Evolutionary conservation across 2,888 invertebrate genomes (phyloP).

Genomic region (Leptothorax acervorum): DNA sequence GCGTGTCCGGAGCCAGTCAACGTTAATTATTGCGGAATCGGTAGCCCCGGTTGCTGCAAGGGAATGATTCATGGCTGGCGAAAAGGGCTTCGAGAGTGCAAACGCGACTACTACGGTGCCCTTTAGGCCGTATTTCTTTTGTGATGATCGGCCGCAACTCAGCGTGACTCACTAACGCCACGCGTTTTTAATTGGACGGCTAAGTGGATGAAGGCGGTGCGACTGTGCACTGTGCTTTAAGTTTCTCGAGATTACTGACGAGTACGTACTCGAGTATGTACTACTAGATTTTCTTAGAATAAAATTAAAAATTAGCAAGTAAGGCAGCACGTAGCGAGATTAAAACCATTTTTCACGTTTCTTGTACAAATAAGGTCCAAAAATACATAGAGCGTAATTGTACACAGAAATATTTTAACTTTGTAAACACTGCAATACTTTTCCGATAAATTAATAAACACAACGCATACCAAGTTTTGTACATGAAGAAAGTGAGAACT

Average conservation of each 20-base stretch:
- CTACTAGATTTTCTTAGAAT: neutral
- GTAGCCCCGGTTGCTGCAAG: conserved; percentile 56
- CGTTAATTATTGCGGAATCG: conserved; percentile 75
- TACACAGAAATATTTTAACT: neutral
- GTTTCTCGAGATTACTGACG: neutral
- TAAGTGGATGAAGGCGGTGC: neutral
- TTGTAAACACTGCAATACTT: neutral
- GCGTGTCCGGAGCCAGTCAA: conserved; percentile 65
- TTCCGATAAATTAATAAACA: neutral
- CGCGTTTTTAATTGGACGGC: conserved; percentile 41
- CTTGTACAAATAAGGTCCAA: neutral
- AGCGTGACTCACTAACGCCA: conserved; percentile 41
- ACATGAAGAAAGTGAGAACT: conserved; percentile 15
- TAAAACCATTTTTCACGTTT: conserved; percentile 1
- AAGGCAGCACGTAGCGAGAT: neutral
- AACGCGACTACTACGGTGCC: conserved; percentile 45
- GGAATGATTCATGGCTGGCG: conserved; percentile 70
- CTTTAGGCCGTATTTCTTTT: conserved; percentile 62
- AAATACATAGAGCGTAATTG: neutral
- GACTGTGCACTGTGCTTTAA: neutral
- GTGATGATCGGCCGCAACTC: conserved; percentile 23
- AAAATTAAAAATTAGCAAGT: conserved; percentile 17
- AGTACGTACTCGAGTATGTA: neutral
- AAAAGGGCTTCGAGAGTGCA: conserved; percentile 61
- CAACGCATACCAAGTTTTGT: conserved; percentile 8